Evolutionary conservation across 2,113 vertebrate species (phyloP).

Genomic region (Mastomys coucha): DNA sequence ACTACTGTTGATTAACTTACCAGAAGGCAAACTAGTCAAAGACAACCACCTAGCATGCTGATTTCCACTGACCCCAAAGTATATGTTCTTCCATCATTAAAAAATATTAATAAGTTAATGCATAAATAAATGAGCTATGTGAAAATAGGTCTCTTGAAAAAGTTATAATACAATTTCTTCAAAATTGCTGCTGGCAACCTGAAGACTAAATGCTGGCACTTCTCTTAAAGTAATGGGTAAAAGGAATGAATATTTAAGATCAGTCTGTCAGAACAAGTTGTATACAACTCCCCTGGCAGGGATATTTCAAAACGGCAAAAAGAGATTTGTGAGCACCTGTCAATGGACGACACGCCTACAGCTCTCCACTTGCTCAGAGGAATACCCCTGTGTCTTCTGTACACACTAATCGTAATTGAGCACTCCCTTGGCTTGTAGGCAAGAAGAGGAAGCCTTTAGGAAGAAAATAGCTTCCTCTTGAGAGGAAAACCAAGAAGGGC

Average conservation of each 20-base stretch:
- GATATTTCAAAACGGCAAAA: conserved; percentile 81
- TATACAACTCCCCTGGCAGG: conserved; percentile 77
- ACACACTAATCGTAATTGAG: conserved; percentile 69
- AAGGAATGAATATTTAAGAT: conserved; percentile 82
- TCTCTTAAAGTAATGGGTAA: conserved; percentile 71
- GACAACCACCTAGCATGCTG: conserved; percentile 21
- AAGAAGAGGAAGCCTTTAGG: conserved; percentile 48
- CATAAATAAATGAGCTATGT: conserved; percentile 41
- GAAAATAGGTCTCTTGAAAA: conserved; percentile 66
- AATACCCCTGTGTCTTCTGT: conserved; percentile 68
- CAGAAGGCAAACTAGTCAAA: conserved; percentile 28
- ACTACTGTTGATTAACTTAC: conserved; percentile 29
- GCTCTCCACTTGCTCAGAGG: conserved; percentile 66
- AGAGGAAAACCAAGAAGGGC: background rate
- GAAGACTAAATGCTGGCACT: conserved; percentile 69
- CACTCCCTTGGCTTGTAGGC: conserved; percentile 53
- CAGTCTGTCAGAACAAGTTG: conserved; percentile 72
- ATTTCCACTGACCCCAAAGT: conserved; percentile 48
- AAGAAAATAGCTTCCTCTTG: conserved; percentile 61
- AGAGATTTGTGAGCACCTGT: conserved; percentile 78
- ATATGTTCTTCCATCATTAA: conserved; percentile 52
- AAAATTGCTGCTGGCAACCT: conserved; percentile 74
- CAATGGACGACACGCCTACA: conserved; percentile 45
- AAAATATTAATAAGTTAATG: conserved; percentile 35
- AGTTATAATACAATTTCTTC: conserved; percentile 56